phyloP scores from a whole-genome alignment of 2,888 invertebrate species.

The Diaprepes abbreviatus region DNA sequence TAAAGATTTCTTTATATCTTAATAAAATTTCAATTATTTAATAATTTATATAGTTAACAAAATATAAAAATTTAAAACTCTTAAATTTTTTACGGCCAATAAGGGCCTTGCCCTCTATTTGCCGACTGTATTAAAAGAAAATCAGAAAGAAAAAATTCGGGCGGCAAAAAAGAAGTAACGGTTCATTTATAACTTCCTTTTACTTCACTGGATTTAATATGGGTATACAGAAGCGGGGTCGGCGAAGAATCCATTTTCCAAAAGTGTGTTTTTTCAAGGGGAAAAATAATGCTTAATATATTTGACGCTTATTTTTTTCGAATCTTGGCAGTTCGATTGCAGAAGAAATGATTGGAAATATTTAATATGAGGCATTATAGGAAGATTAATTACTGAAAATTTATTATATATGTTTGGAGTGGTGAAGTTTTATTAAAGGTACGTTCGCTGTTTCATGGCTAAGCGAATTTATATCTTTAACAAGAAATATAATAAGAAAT shows the following conservation, averaged over 20 bases:
- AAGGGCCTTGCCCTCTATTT: constrained; percentile 20
- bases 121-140: constrained; percentile 32
- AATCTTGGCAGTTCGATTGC: neutral
- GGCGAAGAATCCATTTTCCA: neutral
- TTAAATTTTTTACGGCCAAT: constrained; percentile 20
- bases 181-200: constrained; percentile 35
- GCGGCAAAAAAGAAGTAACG: constrained; percentile 29
- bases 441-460: no score
- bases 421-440: no score
- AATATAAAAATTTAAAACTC: constrained; percentile 5
- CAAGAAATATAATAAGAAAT: no score
- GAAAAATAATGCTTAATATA: constrained; percentile 26
- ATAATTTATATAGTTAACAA: no score
- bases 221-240: constrained; percentile 21
- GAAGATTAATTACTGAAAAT: no score
- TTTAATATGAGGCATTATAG: no score
- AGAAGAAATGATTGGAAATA: no score
- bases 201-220: constrained; percentile 34
- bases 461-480: no score
- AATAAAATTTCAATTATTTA: no score
- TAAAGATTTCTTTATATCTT: no score
- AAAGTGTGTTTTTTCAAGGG: constrained; percentile 22
- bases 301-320: constrained; percentile 10
- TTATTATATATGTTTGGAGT: no score
- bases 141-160: constrained; percentile 27